Percentiles rank a stretch among this genome's conserved stretches.
Evolutionary conservation across 2,113 vertebrate genomes (phyloP).

Genomic region (Toxotes jaculatrix): DNA sequence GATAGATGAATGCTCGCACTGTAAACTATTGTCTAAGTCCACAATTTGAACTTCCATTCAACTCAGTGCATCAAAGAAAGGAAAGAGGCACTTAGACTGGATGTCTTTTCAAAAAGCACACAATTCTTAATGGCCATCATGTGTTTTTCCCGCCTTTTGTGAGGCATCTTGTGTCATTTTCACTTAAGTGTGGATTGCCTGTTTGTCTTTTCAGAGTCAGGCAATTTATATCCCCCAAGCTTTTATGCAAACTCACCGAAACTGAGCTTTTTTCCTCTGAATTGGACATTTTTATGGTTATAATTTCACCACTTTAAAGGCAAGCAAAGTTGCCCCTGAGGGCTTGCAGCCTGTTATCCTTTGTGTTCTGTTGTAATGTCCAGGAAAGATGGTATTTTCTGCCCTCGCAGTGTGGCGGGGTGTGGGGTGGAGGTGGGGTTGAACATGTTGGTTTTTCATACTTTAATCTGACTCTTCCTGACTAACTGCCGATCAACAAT

Average conservation of each 20-base stretch:
- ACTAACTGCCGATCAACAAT: too few species aligned
- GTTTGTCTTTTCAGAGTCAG: constrained; percentile 91
- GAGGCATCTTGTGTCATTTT: constrained; percentile 75
- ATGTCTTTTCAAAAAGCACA: constrained; percentile 52
- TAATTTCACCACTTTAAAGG: constrained; percentile 93
- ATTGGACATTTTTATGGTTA: constrained; percentile 95
- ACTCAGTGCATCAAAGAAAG: constrained; percentile 29
- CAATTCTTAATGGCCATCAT: constrained; percentile 66
- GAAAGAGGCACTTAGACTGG: constrained; percentile 53
- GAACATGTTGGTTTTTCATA: too few species aligned
- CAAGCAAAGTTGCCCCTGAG: constrained; percentile 87
- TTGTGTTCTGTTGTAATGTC: constrained; percentile 86
- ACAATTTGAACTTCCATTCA: constrained; percentile 61
- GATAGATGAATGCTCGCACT: constrained; percentile 26
- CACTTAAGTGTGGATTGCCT: constrained; percentile 79
- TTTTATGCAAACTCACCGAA: constrained; percentile 97
- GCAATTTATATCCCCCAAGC: constrained; percentile 90
- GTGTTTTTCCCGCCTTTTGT: constrained; percentile 76
- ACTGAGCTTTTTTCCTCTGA: constrained; percentile 89
- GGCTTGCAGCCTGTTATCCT: constrained; percentile 85
- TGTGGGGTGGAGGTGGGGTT: too few species aligned
- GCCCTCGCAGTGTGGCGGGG: background rate
- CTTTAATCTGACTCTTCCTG: too few species aligned
- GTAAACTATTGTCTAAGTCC: constrained; percentile 61
- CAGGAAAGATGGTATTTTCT: constrained; percentile 83